phyloP scores from a whole-genome alignment of 2,888 invertebrate species.

The Podabrus alpinus region DNA sequence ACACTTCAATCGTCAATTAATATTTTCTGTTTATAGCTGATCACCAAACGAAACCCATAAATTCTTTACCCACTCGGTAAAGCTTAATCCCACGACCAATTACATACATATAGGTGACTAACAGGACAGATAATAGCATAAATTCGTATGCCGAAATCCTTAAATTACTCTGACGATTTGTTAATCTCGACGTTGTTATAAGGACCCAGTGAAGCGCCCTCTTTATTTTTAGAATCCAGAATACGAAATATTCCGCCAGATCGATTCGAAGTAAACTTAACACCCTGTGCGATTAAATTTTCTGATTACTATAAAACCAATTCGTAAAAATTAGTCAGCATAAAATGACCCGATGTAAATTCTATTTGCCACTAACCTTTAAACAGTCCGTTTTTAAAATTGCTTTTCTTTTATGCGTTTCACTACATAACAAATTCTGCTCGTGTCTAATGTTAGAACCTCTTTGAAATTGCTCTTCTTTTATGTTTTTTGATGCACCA shows the following conservation, averaged over 20 bases:
- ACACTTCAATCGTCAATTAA: too few species aligned
- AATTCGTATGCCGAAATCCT: too few species aligned
- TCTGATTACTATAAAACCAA: background rate
- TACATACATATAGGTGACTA: too few species aligned
- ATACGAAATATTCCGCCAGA: background rate
- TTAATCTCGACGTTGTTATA: background rate
- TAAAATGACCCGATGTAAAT: background rate
- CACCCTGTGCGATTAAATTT: slow-evolving; percentile 20
- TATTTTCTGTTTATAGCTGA: too few species aligned
- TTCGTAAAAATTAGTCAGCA: background rate
- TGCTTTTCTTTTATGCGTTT: slow-evolving; percentile 5
- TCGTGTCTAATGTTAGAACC: slow-evolving; percentile 8
- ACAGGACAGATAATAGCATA: too few species aligned
- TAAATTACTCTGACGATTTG: too few species aligned
- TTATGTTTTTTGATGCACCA: slow-evolving; percentile 10
- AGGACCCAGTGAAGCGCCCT: background rate
- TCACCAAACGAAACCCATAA: too few species aligned
- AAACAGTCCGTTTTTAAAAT: slow-evolving; percentile 5
- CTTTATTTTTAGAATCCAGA: background rate
- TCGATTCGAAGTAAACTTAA: background rate
- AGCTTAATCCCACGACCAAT: too few species aligned
- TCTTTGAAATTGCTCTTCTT: slow-evolving; percentile 8
- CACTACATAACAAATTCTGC: slow-evolving; percentile 8
- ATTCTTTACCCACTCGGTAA: too few species aligned
- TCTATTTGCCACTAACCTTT: background rate